These are phyloP conservation scores for Epinephelus fuscoguttatus DNA, from an alignment of 2,113 vertebrate genomes.

Conservation along the genomic window DNA sequence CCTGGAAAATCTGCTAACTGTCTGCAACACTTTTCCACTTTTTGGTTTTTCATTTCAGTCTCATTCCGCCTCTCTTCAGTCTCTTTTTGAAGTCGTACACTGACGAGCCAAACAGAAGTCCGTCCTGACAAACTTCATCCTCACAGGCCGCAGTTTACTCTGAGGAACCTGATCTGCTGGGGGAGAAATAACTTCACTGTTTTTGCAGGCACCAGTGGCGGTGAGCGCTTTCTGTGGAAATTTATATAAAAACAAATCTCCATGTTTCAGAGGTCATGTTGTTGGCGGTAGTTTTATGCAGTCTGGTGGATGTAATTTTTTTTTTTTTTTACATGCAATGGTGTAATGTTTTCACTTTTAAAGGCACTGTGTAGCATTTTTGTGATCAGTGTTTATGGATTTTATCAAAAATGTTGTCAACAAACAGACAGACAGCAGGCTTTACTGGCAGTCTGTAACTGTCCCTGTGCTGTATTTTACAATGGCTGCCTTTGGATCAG, in stretches of 20 bases:
- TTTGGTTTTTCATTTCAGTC: not conserved
- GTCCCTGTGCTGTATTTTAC: not conserved
- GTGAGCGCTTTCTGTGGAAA: not conserved
- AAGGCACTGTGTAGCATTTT: not conserved
- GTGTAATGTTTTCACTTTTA: not conserved
- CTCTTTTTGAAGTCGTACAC: not conserved
- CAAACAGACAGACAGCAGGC: not conserved
- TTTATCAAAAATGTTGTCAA: not conserved
- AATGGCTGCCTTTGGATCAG: not conserved
- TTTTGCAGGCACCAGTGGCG: not conserved
- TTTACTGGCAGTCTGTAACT: not conserved
- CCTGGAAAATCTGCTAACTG: slow-evolving; percentile 1
- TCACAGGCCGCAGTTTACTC: not conserved
- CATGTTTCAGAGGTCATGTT: not conserved
- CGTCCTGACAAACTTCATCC: slow-evolving; percentile 5
- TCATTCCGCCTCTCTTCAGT: not conserved
- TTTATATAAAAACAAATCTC: not conserved
- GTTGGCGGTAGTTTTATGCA: not conserved
- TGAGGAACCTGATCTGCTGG: not conserved
- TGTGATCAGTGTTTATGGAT: not conserved
- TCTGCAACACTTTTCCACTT: slow-evolving; percentile 8
- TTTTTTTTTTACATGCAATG: not conserved
- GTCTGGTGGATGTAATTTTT: not conserved
- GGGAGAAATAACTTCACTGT: not conserved
- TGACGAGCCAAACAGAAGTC: slow-evolving; percentile 27